Conservation (phyloP, 2,888 invertebrate genomes). For the Andrena camellia region DNA sequence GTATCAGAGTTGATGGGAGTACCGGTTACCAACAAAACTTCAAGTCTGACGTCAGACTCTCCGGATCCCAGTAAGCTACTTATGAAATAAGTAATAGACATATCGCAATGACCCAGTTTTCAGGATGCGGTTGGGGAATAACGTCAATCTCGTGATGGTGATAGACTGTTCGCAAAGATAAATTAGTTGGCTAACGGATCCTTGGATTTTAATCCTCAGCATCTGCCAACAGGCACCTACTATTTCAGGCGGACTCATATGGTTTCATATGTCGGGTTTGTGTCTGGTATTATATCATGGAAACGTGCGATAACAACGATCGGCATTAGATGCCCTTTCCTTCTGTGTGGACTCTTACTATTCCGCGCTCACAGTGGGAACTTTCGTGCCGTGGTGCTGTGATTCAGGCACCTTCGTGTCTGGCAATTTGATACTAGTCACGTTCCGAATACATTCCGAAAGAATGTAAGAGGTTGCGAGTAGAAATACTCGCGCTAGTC, state of each 20-base stretch:
- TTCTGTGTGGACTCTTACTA: conserved; percentile 45
- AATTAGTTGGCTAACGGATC: background rate
- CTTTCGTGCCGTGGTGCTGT: conserved; percentile 70
- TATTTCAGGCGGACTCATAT: too few relatives aligned
- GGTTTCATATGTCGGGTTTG: background rate
- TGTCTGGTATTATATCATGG: conserved; percentile 10
- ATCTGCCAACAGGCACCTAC: background rate
- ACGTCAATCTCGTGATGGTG: conserved; percentile 28
- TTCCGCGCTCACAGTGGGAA: conserved; percentile 45
- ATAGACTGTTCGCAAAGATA: conserved; percentile 11
- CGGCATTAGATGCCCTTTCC: conserved; percentile 68
- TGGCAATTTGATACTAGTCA: conserved; percentile 77
- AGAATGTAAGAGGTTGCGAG: conserved; percentile 60
- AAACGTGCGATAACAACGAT: conserved; percentile 56
- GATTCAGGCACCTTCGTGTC: conserved; percentile 76
- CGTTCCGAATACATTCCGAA: conserved; percentile 74
- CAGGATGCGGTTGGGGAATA: background rate
- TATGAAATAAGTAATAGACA: conserved; percentile 55
- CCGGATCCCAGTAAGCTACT: conserved; percentile 47
- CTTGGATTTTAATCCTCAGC: background rate
- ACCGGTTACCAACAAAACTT: conserved; percentile 41
- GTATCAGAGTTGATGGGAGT: conserved; percentile 50
- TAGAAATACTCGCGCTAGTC: conserved; percentile 47
- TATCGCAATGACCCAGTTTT: conserved; percentile 50
- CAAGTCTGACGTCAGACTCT: conserved; percentile 33